Percentiles rank a stretch among this genome's conserved stretches.
Conservation (phyloP, 35 echinoderm and acorn worm species). For the Antedon bifida region DNA sequence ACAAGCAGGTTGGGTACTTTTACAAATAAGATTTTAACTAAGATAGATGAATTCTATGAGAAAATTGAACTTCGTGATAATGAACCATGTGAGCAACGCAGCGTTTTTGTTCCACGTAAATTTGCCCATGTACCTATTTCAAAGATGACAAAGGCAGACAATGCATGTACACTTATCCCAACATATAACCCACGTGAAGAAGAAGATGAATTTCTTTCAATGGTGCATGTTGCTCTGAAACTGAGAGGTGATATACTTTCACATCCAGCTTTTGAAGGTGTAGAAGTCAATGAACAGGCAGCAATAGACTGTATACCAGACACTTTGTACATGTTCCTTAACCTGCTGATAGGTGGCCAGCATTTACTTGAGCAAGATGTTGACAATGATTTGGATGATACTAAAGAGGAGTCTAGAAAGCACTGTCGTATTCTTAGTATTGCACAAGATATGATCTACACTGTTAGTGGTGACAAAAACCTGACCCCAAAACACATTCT, state of each 20-base stretch:
- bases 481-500: conserved; percentile 38
- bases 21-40: conserved; percentile 1
- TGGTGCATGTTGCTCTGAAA: conserved; percentile 23
- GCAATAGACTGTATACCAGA: not conserved
- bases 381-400: not conserved
- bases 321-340: not conserved
- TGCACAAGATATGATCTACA: conserved; percentile 32
- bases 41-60: conserved; percentile 12
- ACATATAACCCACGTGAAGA: not conserved
- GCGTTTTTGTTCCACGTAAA: conserved; percentile 9
- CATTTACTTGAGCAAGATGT: not conserved
- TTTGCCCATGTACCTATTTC: not conserved
- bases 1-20: conserved; percentile 12
- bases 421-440: conserved; percentile 11
- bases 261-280: not conserved
- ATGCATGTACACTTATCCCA: too few relatives aligned
- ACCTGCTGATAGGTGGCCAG: conserved; percentile 1
- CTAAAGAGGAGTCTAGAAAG: not conserved
- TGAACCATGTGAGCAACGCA: not conserved
- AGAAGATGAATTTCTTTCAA: conserved; percentile 14
- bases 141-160: not conserved
- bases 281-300: not conserved
- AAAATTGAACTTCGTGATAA: not conserved
- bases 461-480: conserved; percentile 20
- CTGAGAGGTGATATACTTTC: conserved; percentile 1